A percentile compares a stretch with the other conserved stretches of the same genome.
phyloP scores from a whole-genome alignment of 1,140 invertebrate species.

The Chironomus tepperi region DNA sequence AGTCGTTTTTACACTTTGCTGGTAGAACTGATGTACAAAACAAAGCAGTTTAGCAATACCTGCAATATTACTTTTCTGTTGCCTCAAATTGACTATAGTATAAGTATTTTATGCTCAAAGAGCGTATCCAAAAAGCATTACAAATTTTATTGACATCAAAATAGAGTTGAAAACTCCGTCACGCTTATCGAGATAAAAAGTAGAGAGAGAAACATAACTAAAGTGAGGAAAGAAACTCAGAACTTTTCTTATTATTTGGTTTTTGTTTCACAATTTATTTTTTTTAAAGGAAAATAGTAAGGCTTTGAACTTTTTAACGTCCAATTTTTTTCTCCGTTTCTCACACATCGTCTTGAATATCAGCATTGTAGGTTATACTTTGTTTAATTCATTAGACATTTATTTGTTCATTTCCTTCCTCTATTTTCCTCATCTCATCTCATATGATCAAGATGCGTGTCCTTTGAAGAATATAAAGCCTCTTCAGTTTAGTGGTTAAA shows the following conservation, averaged over 20 bases:
- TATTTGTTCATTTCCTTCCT: no score
- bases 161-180: slow-evolving; percentile 23
- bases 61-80: not conserved
- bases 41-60: slow-evolving; percentile 7
- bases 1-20: not conserved
- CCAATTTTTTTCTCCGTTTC: no score
- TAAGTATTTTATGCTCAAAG: slow-evolving; percentile 19
- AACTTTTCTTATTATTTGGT: not conserved
- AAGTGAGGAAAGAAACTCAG: no score
- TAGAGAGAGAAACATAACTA: not conserved
- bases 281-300: not conserved
- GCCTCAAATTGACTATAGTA: slow-evolving; percentile 12
- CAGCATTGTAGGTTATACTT: no score
- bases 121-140: slow-evolving; percentile 19
- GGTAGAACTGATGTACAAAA: not conserved
- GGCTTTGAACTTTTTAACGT: no score
- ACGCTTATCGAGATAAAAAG: slow-evolving; percentile 14
- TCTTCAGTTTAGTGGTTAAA: no score
- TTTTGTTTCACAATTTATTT: not conserved
- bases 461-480: no score
- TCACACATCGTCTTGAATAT: no score
- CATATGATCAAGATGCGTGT: no score
- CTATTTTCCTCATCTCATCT: no score
- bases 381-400: no score
- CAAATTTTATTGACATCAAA: slow-evolving; percentile 23